Base-by-base conservation (phyloP, 1,140 invertebrate species). In the Drosophila nigrodunni region DNA sequence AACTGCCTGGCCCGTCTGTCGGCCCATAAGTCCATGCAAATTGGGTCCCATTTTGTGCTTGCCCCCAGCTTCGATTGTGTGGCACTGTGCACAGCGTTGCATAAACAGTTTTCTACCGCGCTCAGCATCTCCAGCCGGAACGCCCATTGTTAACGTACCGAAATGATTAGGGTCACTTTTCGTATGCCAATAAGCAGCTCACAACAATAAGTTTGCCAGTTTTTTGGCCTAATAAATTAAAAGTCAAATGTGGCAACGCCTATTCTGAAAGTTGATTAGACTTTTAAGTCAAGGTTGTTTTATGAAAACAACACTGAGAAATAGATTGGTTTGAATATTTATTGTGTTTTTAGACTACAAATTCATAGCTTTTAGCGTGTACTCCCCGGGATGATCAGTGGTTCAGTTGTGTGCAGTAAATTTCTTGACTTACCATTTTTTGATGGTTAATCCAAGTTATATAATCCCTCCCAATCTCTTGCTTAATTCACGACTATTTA, bases 41-140 rank as follows among this genome's bases (percentile, higher is more conserved):
- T 62, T 62, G 15, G 59, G 59, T 39, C 59, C 59, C 46, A 62
- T 62, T 39, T 62, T 62, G 34, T 62, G 59, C 44, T 62, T 62
- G 34, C 59, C 59, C 2, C 59, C 59, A 5, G 59, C 59, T 34
- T 62, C 59, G 13, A 50, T 50, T 10, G 59, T 62, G 46, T 62
- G 59, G 11, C 59, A 62, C 59, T 49, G 49, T 34, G 59, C 59
- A 11, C 59, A 62, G 46, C 59, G 59, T 35, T 62, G 59, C 15
- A 62, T 62, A 11, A 62, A 62, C 35, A 62, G 34, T 11, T 50
- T 62, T 18, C 39, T 62, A 30, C 59, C 59, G n/a, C 47, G 46
- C 11, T 62, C 59, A 11, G 21, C 18, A 18, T 49, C 35, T n/a
- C 46, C 59, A 50, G 15, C 35, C n/a, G 35, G 34, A 35, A 54